Evolutionary conservation across 1,140 invertebrate genomes (phyloP).

Genomic region (Brachionus paranguensis): DNA sequence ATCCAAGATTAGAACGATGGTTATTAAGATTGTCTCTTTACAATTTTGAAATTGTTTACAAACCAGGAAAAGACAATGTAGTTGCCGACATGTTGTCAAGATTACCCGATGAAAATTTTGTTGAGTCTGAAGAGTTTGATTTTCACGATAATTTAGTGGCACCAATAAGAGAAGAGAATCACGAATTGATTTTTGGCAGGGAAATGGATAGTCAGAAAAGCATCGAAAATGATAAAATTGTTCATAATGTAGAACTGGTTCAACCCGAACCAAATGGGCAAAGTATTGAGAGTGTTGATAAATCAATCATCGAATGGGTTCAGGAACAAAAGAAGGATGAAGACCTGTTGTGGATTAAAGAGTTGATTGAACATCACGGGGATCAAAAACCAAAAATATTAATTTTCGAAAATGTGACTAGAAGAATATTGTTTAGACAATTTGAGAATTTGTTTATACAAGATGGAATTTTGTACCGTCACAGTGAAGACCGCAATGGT

Average conservation of each 20-base stretch:
- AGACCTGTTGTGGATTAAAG: neutral
- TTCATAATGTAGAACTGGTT: neutral
- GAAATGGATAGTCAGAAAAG: neutral
- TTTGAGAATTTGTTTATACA: conserved; percentile 1
- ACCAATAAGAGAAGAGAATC: neutral
- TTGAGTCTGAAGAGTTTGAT: too few species aligned
- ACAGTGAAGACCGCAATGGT: neutral
- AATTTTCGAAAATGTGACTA: neutral
- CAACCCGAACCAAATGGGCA: too few species aligned
- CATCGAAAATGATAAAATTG: neutral
- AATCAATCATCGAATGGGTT: too few species aligned
- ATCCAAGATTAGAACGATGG: too few species aligned
- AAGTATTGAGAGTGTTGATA: too few species aligned
- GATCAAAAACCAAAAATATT: conserved; percentile 7
- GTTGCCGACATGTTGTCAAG: too few species aligned
- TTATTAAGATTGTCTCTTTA: too few species aligned
- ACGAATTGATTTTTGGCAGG: neutral
- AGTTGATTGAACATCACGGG: neutral
- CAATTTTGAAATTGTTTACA: too few species aligned
- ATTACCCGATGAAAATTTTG: too few species aligned
- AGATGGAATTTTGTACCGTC: neutral
- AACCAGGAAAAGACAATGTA: too few species aligned
- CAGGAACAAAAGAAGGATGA: too few species aligned
- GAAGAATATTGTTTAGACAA: neutral
- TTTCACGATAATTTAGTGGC: too few species aligned